Evolutionary conservation across 2,888 invertebrate species (phyloP).

Genomic region (Drosophila borealis): DNA sequence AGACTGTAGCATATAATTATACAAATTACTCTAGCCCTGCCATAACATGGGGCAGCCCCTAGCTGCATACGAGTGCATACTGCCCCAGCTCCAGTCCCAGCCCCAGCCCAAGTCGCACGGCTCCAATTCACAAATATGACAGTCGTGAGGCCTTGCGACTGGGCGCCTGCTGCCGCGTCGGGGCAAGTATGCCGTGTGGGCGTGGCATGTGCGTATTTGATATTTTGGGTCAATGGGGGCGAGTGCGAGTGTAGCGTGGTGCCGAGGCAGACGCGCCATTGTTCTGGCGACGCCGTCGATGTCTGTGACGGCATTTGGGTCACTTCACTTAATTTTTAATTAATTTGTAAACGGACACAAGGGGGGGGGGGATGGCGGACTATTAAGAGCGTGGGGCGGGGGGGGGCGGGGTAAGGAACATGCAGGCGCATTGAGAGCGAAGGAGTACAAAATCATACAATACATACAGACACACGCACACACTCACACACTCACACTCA

Average conservation of each 20-base stretch:
- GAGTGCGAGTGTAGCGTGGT: neutral
- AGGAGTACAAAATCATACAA: conserved; percentile 26
- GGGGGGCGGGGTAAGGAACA: neutral
- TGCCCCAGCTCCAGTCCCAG: no score
- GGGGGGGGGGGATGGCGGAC: neutral
- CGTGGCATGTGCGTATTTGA: conserved; percentile 19
- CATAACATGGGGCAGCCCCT: neutral
- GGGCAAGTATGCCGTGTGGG: neutral
- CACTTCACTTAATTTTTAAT: conserved; percentile 52
- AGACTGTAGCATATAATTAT: conserved; percentile 44
- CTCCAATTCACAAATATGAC: conserved; percentile 22
- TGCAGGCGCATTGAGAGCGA: conserved; percentile 33
- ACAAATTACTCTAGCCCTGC: conserved; percentile 20
- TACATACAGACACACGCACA: neutral
- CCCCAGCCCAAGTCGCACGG: neutral
- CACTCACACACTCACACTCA: neutral
- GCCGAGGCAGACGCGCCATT: conserved; percentile 32
- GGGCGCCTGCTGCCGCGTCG: neutral
- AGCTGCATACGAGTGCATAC: neutral
- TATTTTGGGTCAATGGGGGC: conserved; percentile 27
- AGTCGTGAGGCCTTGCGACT: conserved; percentile 15
- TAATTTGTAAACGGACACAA: conserved; percentile 38
- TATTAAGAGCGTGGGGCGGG: neutral
- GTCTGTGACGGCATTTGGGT: conserved; percentile 56
- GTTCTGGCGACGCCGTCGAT: conserved; percentile 34